Percentiles rank a stretch among this genome's conserved stretches.
Evolutionary conservation across 1,140 invertebrate species (phyloP).

Genomic region (Nebria ingens): DNA sequence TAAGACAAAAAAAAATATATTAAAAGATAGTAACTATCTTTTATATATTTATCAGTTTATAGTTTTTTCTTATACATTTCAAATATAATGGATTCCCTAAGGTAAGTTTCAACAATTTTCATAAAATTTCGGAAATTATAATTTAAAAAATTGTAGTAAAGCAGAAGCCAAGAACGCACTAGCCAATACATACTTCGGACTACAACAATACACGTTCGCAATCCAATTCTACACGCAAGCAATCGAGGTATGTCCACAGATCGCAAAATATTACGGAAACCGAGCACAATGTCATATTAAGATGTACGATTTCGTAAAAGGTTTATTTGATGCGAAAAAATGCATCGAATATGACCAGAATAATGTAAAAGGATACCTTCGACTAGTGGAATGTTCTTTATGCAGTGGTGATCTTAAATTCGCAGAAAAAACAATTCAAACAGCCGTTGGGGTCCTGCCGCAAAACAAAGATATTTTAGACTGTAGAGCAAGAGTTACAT

Average conservation of each 20-base stretch:
- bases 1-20: too few relatives aligned
- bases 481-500: too few relatives aligned
- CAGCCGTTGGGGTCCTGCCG: too few relatives aligned
- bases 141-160: too few relatives aligned
- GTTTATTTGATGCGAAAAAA: background rate
- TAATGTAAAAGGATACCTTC: background rate
- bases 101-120: too few relatives aligned
- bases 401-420: background rate
- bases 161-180: background rate
- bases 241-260: background rate
- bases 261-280: background rate
- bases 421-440: background rate
- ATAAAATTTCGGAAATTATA: too few relatives aligned
- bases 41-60: too few relatives aligned
- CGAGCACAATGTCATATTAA: background rate
- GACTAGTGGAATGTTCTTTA: background rate
- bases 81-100: too few relatives aligned
- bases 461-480: too few relatives aligned
- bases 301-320: background rate
- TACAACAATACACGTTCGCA: background rate
- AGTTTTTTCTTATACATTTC: too few relatives aligned
- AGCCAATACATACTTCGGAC: background rate
- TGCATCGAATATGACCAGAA: background rate
- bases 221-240: background rate
- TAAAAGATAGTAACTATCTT: too few relatives aligned